phyloP scores from a whole-genome alignment of 2,797 vertebrate genomes.

The Typhlichthys eigenmanni region DNA sequence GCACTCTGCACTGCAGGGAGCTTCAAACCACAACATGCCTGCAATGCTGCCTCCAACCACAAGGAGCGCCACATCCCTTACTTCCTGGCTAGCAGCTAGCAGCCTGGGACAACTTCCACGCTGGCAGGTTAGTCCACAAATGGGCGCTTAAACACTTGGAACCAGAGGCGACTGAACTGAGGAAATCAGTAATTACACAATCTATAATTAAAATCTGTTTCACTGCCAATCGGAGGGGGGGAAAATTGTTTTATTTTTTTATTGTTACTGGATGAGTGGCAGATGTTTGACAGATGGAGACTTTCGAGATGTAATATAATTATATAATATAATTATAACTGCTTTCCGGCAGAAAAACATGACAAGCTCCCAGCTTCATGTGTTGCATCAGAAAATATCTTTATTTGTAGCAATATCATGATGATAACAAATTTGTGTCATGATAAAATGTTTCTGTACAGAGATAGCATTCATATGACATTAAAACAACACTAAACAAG shows the following conservation, averaged over 20 bases:
- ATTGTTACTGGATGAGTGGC: conserved; percentile 65
- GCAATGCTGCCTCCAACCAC: too few relatives aligned
- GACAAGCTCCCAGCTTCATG: neutral
- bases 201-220: conserved; percentile 77
- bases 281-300: conserved; percentile 67
- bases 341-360: too few relatives aligned
- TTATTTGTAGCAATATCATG: conserved; percentile 46
- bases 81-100: conserved; percentile 10
- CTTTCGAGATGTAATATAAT: conserved; percentile 43
- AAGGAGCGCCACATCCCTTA: too few relatives aligned
- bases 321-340: conserved; percentile 32
- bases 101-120: neutral
- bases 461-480: neutral
- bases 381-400: conserved; percentile 27
- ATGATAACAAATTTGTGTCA: conserved; percentile 7
- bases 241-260: conserved; percentile 44
- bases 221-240: conserved; percentile 54
- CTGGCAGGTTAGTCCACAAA: conserved; percentile 22
- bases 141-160: conserved; percentile 51
- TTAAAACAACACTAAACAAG: conserved; percentile 6
- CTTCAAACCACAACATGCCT: too few relatives aligned
- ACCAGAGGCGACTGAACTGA: conserved; percentile 62
- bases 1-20: too few relatives aligned
- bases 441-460: conserved; percentile 8
- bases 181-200: conserved; percentile 75